These are phyloP conservation scores for Lepilemur ruficaudatus DNA, from an alignment of 2,797 vertebrate species.

Conservation along the genomic window DNA sequence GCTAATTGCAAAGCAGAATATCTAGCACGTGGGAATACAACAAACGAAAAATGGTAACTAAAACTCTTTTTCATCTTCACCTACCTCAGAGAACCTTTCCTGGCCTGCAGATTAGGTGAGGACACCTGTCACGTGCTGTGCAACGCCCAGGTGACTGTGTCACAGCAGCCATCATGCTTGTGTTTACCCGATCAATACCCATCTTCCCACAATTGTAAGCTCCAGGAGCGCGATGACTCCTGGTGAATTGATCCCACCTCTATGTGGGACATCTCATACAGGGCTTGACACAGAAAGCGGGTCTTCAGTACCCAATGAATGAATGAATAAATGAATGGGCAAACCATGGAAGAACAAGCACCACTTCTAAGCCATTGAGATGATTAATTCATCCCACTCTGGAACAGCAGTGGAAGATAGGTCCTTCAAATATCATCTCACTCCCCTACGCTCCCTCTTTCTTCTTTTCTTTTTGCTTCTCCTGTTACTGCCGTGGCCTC, in stretches of 20 bases:
- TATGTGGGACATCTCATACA: no score
- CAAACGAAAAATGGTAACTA: neutral
- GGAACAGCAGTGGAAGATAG: neutral
- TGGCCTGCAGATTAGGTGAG: neutral
- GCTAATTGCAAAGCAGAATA: neutral
- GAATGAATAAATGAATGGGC: neutral
- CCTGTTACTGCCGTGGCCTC: neutral
- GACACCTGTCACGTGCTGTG: neutral
- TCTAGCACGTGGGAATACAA: neutral
- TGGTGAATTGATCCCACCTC: neutral
- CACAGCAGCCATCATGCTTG: rapidly evolving
- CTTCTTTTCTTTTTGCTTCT: neutral
- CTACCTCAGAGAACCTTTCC: neutral
- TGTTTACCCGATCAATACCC: neutral
- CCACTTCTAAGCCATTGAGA: neutral
- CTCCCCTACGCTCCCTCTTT: neutral
- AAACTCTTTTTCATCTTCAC: neutral
- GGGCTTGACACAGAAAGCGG: neutral
- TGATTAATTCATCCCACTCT: neutral
- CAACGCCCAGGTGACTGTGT: neutral
- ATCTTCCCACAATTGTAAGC: neutral
- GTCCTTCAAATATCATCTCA: neutral
- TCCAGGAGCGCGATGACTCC: neutral
- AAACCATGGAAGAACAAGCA: neutral
- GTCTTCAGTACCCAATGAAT: neutral